These are phyloP conservation scores for Homarus americanus DNA, from an alignment of 1,140 invertebrate genomes.

Conservation along the genomic window DNA sequence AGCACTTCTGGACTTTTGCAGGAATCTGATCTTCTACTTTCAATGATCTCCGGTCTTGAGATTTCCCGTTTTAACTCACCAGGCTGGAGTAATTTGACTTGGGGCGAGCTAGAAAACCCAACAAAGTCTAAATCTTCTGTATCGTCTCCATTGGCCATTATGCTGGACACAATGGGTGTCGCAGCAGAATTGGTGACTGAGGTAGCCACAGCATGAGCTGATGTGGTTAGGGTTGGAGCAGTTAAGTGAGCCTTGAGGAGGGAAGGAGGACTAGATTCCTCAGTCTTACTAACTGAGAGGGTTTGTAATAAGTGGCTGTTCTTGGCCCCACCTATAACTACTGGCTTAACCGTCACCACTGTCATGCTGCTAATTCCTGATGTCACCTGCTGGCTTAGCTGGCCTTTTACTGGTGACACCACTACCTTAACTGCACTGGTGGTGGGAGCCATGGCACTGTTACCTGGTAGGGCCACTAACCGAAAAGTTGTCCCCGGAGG, in stretches of 20 bases:
- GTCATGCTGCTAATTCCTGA: slow-evolving; percentile 67
- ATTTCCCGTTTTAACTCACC: slow-evolving; percentile 59
- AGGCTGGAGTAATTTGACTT: slow-evolving; percentile 64
- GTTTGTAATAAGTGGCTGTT: slow-evolving; percentile 69
- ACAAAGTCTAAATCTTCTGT: slow-evolving; percentile 74
- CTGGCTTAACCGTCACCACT: slow-evolving; percentile 68
- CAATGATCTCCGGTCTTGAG: slow-evolving; percentile 34
- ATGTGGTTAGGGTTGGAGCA: slow-evolving; percentile 63
- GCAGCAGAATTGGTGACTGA: slow-evolving; percentile 54
- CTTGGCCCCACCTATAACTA: slow-evolving; percentile 67
- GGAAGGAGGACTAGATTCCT: slow-evolving; percentile 72
- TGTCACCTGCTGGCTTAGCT: slow-evolving; percentile 69
- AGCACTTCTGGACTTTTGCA: slow-evolving; percentile 70
- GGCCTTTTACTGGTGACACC: slow-evolving; percentile 69
- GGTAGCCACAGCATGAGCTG: slow-evolving; percentile 61
- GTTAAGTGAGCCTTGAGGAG: slow-evolving; percentile 71
- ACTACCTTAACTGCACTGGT: slow-evolving; percentile 73
- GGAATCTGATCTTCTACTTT: slow-evolving; percentile 9
- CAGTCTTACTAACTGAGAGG: slow-evolving; percentile 65
- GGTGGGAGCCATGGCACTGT: slow-evolving; percentile 72
- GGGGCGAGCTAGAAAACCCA: slow-evolving; percentile 72
- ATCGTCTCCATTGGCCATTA: slow-evolving; percentile 68
- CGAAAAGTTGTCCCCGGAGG: slow-evolving; percentile 74
- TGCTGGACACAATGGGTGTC: slow-evolving; percentile 53
- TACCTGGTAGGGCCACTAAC: slow-evolving; percentile 74